These are phyloP conservation scores for Perca schrenkii DNA, from an alignment of 2,113 vertebrate genomes.

Conservation along the genomic window DNA sequence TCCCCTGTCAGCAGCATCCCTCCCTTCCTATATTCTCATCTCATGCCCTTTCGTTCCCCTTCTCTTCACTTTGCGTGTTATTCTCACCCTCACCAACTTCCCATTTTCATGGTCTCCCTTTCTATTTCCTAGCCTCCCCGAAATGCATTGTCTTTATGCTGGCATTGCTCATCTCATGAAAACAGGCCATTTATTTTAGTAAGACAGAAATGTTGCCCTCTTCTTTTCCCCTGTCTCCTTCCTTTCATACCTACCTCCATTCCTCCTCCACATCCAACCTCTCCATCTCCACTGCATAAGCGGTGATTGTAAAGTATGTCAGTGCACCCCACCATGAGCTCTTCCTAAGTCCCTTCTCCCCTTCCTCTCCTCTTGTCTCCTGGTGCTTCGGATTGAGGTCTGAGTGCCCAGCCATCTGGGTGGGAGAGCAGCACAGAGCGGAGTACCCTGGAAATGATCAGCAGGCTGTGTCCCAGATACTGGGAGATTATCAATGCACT, in stretches of 20 bases:
- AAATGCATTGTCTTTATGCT: slow-evolving; percentile 28
- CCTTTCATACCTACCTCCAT: neutral
- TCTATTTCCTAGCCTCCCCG: neutral
- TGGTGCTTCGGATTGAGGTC: slow-evolving; percentile 75
- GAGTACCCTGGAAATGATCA: slow-evolving; percentile 79
- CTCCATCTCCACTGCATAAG: slow-evolving; percentile 5
- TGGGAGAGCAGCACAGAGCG: slow-evolving; percentile 68
- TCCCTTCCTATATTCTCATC: slow-evolving; percentile 67
- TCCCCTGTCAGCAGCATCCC: slow-evolving; percentile 73
- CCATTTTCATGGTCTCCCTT: slow-evolving; percentile 47
- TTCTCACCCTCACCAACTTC: slow-evolving; percentile 47
- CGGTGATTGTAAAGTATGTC: slow-evolving; percentile 58
- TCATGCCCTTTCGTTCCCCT: slow-evolving; percentile 59
- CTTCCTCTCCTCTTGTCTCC: slow-evolving; percentile 36
- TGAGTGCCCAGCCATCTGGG: slow-evolving; percentile 77
- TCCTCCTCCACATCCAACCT: neutral
- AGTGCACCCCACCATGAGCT: slow-evolving; percentile 41
- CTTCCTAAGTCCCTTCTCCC: slow-evolving; percentile 46
- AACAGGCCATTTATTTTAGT: slow-evolving; percentile 23
- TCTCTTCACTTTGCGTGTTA: slow-evolving; percentile 46
- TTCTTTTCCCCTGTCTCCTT: neutral
- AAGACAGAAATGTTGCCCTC: slow-evolving; percentile 1
- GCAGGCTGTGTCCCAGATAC: slow-evolving; percentile 82
- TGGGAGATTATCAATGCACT: slow-evolving; percentile 82
- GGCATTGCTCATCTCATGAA: slow-evolving; percentile 30